Evolutionary conservation across 2,797 vertebrate genomes (phyloP).

Genomic region (Oceanodroma leucorhoa): DNA sequence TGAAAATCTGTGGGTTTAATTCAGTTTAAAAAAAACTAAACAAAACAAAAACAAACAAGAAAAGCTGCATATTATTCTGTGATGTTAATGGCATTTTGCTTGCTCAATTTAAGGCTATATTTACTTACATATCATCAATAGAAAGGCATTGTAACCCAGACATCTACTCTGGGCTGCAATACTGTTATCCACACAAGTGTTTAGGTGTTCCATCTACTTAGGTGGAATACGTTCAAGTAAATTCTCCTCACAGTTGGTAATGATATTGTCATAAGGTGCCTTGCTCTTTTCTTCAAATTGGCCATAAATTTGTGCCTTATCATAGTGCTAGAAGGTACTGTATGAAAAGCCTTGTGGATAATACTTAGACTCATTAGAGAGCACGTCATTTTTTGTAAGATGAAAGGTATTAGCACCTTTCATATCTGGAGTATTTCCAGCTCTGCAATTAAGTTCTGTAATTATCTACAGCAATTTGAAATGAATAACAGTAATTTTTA

Average conservation of each 20-base stretch:
- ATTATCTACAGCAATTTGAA: slow-evolving; percentile 48
- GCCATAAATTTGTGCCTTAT: neutral
- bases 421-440: slow-evolving; percentile 37
- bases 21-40: neutral
- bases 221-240: neutral
- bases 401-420: slow-evolving; percentile 20
- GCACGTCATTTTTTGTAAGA: neutral
- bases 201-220: neutral
- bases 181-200: neutral
- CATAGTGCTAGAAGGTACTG: neutral
- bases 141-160: neutral
- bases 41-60: neutral
- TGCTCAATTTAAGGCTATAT: neutral
- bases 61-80: neutral
- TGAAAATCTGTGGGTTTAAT: neutral
- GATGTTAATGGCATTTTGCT: neutral
- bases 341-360: neutral
- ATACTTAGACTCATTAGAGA: neutral
- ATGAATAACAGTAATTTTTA: slow-evolving; percentile 44
- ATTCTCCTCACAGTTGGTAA: neutral
- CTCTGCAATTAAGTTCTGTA: slow-evolving; percentile 43
- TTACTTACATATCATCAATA: neutral
- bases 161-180: neutral
- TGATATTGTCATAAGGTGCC: neutral
- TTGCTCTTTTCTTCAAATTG: neutral